Conservation (phyloP, 2,888 invertebrate species). For the Encarsia formosa region DNA sequence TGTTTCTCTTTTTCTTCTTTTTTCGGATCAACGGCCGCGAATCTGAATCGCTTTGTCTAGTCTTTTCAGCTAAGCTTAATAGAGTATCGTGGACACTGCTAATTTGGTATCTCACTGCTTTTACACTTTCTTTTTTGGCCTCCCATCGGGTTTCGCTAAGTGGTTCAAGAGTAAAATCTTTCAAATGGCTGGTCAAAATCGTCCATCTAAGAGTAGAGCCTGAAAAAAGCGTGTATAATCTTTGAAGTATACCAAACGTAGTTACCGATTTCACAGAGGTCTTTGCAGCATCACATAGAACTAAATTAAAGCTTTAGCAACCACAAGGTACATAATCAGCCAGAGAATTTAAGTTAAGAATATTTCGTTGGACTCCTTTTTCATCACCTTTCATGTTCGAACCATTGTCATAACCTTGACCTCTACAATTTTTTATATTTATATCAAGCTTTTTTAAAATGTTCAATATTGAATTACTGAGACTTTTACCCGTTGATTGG, state of each 20-base stretch:
- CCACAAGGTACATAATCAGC: not conserved
- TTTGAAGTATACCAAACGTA: constrained; percentile 40
- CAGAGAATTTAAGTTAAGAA: not conserved
- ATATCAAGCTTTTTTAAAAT: not conserved
- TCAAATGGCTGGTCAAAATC: constrained; percentile 35
- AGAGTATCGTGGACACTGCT: constrained; percentile 37
- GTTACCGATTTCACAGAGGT: constrained; percentile 37
- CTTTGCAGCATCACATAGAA: constrained; percentile 26
- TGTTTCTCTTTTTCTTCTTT: too few relatives aligned
- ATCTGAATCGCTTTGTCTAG: not conserved
- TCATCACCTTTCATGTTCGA: not conserved
- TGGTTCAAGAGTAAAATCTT: constrained; percentile 19
- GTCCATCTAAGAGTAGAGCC: constrained; percentile 35
- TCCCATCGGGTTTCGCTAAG: constrained; percentile 33
- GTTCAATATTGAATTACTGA: not conserved
- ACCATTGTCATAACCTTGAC: constrained; percentile 2
- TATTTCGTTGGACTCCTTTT: not conserved
- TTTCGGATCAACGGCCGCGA: too few relatives aligned
- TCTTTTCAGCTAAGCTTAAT: constrained; percentile 19
- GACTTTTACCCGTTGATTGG: not conserved
- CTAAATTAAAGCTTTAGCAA: constrained; percentile 4
- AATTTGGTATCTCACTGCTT: constrained; percentile 37
- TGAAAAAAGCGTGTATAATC: constrained; percentile 30
- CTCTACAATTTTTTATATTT: not conserved
- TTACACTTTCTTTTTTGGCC: constrained; percentile 33